A percentile compares a stretch with the other conserved stretches of the same genome.
Evolutionary conservation across 2,888 invertebrate genomes (phyloP).

Genomic region (Diplolepis rosae): DNA sequence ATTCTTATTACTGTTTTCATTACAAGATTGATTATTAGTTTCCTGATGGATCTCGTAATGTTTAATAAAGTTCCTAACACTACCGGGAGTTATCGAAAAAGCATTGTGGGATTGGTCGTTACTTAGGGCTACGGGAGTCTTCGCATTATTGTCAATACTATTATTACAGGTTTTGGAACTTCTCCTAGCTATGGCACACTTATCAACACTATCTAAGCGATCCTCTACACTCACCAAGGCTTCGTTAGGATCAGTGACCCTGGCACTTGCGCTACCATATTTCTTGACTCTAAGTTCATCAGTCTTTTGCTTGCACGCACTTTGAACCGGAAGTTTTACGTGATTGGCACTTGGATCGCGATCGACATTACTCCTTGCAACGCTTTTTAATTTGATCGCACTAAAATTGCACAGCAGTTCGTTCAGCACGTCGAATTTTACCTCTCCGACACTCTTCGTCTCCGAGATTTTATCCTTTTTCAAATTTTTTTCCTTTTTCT

Average conservation of each 20-base stretch:
- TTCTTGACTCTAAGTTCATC: slow-evolving; percentile 31
- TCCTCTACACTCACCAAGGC: slow-evolving; percentile 34
- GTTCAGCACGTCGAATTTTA: slow-evolving; percentile 63
- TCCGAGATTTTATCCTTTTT: background rate
- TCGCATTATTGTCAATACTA: slow-evolving; percentile 70
- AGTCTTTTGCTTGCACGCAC: slow-evolving; percentile 38
- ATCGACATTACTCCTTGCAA: background rate
- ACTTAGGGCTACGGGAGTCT: slow-evolving; percentile 68
- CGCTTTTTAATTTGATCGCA: slow-evolving; percentile 60
- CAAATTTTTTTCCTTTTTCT: background rate
- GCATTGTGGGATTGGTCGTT: slow-evolving; percentile 64
- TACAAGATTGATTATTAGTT: slow-evolving; percentile 55
- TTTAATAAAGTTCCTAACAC: slow-evolving; percentile 68
- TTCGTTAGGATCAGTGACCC: slow-evolving; percentile 16
- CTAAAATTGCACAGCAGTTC: slow-evolving; percentile 67
- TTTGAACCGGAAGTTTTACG: slow-evolving; percentile 15
- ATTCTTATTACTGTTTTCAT: slow-evolving; percentile 55
- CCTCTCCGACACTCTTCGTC: slow-evolving; percentile 53
- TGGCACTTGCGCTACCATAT: slow-evolving; percentile 30
- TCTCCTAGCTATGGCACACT: slow-evolving; percentile 68
- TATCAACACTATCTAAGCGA: slow-evolving; percentile 51
- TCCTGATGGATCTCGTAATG: slow-evolving; percentile 66
- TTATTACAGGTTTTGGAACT: slow-evolving; percentile 55
- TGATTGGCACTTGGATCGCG: slow-evolving; percentile 24
- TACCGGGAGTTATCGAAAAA: slow-evolving; percentile 67